Base-by-base conservation (phyloP, 92 coral and sea anemone genomes). In the Phymanthus crucifer region DNA sequence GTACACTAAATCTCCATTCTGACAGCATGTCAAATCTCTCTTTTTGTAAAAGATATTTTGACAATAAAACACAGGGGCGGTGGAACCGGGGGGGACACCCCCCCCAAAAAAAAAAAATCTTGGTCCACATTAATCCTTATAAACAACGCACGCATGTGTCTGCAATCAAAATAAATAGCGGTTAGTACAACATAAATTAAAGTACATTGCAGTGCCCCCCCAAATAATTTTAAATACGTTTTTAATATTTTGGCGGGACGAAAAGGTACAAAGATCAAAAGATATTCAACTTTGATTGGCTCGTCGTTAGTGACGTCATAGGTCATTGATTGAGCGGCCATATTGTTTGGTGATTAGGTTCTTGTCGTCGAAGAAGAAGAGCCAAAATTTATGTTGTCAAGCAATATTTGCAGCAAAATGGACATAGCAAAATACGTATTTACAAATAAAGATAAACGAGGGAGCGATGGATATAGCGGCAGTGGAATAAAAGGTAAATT, bases 381-480 rank as follows among this genome's bases (percentile, higher is more conserved):
- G 29, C 34, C n/a, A 56, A 48, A 32, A 75, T 71, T 67, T 82
- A 65, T 77, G 81, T 67, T 77, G 68, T 87, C 73, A 64, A 69
- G 17, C 29, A 77, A 40, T 50, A 76, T 83, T 70, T 76, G 66
- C 68, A 78, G 76, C 24, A 86, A 81, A 54, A 92, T 92, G 97
- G 97, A 92, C 79, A 83, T 92, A 57, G 84, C 97, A 43, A 92
- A 82, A 87, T 90, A 89, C 40, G 85, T 92, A 40, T 92, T 92
- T 76, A 79, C 93, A 37, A 69, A 85, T 71, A 92, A 90, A 74
- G 93, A 92, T 52, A 82, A 92, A 54, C 71, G 89, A 76, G 72
- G 87, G n/a, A 76, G 83, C 71, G 91, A 88, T 40, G 97, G 93
- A 66, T 92, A 92, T 87, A 83, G 91, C 45, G 88, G 92, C 78